Base-by-base conservation (phyloP, 1,140 invertebrate genomes). In the Orussus abietinus region DNA sequence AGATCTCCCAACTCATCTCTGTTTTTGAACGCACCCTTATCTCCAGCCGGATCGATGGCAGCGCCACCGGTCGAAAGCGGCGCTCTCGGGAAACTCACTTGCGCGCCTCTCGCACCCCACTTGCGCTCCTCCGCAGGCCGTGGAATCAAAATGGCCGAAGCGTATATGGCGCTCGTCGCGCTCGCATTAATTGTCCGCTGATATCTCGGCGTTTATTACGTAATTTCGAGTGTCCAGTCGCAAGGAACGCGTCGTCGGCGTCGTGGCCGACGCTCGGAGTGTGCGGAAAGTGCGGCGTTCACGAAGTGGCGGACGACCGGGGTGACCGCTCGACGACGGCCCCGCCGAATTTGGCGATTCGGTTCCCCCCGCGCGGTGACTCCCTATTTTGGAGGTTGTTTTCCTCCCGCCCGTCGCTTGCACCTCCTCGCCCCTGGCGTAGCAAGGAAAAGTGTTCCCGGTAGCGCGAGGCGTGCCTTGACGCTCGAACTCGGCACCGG, bases 331-430 rank as follows among this genome's bases (percentile, higher is more conserved):
- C 6, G 22, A 25, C 22, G n/a, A 25, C 6, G n/a, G n/a, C 22
- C n/a, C n/a, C 22, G n/a, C 22, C 22, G 22, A 25, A 25, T 25
- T 25, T 25, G 22, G 22, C n/a, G 22, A 25, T n/a, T n/a, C n/a
- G n/a, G n/a, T n/a, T n/a, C n/a, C n/a, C n/a, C n/a, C n/a, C n/a
- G n/a, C n/a, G n/a, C n/a, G n/a, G n/a, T n/a, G n/a, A n/a, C n/a
- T n/a, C n/a, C n/a, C n/a, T n/a, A n/a, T n/a, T n/a, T n/a, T n/a
- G 22, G 22, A 25, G 6, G n/a, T n/a, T 6, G n/a, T 7, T 25
- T 6, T 25, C 22, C 22, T 25, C 22, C 22, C n/a, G n/a, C 22
- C n/a, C n/a, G n/a, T n/a, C n/a, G n/a, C n/a, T n/a, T n/a, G n/a
- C n/a, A n/a, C n/a, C n/a, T n/a, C n/a, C n/a, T n/a, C n/a, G n/a